Conservation (phyloP, 2,797 vertebrate genomes). For the Helostoma temminkii region DNA sequence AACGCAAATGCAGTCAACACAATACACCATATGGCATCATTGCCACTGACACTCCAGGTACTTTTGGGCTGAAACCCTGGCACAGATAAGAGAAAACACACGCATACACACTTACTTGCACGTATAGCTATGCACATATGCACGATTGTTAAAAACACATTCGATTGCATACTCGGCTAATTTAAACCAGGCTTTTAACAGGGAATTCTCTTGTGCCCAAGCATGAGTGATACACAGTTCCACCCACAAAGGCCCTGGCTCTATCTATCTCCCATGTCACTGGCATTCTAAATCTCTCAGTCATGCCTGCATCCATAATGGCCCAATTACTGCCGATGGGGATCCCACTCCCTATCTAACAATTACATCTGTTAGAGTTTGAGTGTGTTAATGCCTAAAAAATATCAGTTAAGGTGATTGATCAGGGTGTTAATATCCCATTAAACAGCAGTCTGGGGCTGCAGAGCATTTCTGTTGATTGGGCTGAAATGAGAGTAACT, state of each 20-base stretch:
- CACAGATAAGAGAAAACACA: constrained; percentile 32
- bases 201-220: constrained; percentile 64
- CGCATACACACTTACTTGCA: constrained; percentile 42
- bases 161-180: constrained; percentile 50
- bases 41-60: constrained; percentile 65
- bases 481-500: constrained; percentile 78
- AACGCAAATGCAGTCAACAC: constrained; percentile 71
- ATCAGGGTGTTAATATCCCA: constrained; percentile 87
- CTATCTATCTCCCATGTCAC: constrained; percentile 81
- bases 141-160: constrained; percentile 63
- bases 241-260: constrained; percentile 63
- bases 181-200: constrained; percentile 55
- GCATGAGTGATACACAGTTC: constrained; percentile 74
- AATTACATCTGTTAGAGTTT: constrained; percentile 87
- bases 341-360: constrained; percentile 84
- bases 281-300: constrained; percentile 80
- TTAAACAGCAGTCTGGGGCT: constrained; percentile 83
- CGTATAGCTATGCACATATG: constrained; percentile 20
- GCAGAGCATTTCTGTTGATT: constrained; percentile 82
- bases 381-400: constrained; percentile 87
- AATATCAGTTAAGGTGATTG: constrained; percentile 89
- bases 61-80: constrained; percentile 47
- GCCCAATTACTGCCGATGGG: constrained; percentile 86
- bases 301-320: constrained; percentile 87
- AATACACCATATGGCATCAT: constrained; percentile 82